phyloP scores from a whole-genome alignment of 2,113 vertebrate species.

The Saimiri boliviensis region DNA sequence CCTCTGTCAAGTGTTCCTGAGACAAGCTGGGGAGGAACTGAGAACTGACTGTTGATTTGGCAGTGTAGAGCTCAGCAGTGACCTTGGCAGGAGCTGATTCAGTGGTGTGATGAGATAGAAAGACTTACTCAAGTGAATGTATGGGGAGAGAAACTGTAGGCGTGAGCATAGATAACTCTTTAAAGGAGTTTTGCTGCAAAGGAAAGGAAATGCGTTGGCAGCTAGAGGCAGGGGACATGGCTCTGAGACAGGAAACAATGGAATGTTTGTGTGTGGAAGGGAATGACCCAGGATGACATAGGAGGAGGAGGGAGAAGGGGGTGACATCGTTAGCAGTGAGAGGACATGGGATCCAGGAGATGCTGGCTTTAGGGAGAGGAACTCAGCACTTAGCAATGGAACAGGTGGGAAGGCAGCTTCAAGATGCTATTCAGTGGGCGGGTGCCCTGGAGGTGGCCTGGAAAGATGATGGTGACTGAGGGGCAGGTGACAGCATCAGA shows the following conservation, averaged over 20 bases:
- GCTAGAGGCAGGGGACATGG: neutral
- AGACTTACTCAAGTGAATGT: neutral
- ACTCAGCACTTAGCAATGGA: neutral
- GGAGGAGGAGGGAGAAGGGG: neutral
- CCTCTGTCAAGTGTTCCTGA: neutral
- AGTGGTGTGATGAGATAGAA: neutral
- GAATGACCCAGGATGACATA: neutral
- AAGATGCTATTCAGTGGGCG: rapidly evolving
- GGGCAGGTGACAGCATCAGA: neutral
- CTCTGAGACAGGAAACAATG: neutral
- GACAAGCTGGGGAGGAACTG: neutral
- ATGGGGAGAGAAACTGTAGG: neutral
- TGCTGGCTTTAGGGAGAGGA: neutral
- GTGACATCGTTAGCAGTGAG: no score
- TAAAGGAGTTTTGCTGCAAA: neutral
- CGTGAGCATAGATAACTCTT: rapidly evolving
- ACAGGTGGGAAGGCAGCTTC: neutral
- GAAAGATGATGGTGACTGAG: rapidly evolving
- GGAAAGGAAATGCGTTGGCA: no score
- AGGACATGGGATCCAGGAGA: neutral
- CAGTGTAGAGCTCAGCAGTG: rapidly evolving
- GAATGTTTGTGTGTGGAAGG: neutral
- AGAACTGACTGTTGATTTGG: neutral
- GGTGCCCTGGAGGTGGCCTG: rapidly evolving
- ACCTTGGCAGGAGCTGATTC: neutral